Base-by-base conservation (phyloP, 2,797 vertebrate species). In the Tamandua tetradactyla region DNA sequence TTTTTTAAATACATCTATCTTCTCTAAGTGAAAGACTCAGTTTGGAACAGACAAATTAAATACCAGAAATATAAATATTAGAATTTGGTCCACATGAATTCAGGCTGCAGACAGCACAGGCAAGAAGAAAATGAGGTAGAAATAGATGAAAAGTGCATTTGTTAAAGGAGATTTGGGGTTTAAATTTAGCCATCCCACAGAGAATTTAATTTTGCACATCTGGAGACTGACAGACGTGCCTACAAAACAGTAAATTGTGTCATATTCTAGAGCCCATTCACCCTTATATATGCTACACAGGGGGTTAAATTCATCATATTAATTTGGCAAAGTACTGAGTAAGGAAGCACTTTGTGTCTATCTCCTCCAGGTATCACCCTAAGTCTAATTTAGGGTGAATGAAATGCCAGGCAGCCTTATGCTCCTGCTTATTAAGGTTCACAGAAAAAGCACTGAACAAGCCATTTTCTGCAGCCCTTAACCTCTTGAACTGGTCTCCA, bases 41-140 rank as follows among this genome's bases (percentile, higher is more conserved):
- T 30, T 87, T 49, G 44, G 49, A 59, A 37, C 42, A 84, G 90
- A 92, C 32, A 89, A 84, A 87, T 5, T 71, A 32, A 40, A 80
- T 75, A 42, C 18, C 68, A 76, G 76, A 82, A 88, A 44, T 25
- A 49, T 35, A 35, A 47, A 69, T 62, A 52, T 7, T 49, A 47
- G 52, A 83, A 23, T 83, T 91, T 40, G 75, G 44, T 80, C 71
- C 66, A 86, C 72, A 83, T 84, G 61, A 87, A 66, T 68, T 90
- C 35, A 72, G 40, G 32, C 81, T 87, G 13, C 68, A 61, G n/a
- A 62, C 69, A 0, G 17, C 76, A 83, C 4, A 14, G 27, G 49
- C 3, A 17, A 59, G 20, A 69, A 64, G 23, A 80, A 93, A 84
- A 80, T 55, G n/a, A 59, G 35, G 47, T 68, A 55, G 55, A 69